Evolutionary conservation across 2,888 invertebrate species (phyloP), one percentile per base, ranked within the genome.

Genomic region (Luffia ferchaultella): DNA sequence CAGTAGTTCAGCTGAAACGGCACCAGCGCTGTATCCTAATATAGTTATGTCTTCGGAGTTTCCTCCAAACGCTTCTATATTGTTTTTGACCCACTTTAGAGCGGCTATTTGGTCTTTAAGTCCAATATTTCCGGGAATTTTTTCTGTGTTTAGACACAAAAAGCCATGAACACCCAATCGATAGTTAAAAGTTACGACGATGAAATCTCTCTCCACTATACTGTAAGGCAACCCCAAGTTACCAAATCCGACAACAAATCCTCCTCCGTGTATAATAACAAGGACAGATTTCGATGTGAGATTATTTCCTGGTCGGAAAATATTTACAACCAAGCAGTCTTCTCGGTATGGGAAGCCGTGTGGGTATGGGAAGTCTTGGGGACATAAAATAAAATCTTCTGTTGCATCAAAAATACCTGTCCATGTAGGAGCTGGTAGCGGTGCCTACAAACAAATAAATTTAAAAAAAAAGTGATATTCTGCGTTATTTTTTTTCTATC

Each of bases 131-230:
- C 51, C 51, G 12, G 51, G 48, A 18, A 46, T 46, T 18, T 43
- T 30, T 18, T 47, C 30, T 12, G 46, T 51, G 2, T 43, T 30
- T 1, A 51, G 44, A 19, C 51, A 51, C 18, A 51, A 20, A n/a
- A 51, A 51, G 2, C 51, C 51, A 5, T 46, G 43, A 2, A 44
- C 48, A n/a, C 51, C 51, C 16, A 51, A 12, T 16, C 51, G 20
- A 45, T 48, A 51, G 42, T 51, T 51, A n/a, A 51, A 16, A n/a
- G 30, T 45, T 0, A 48, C 48, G n/a, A 42, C 42, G 18, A 51
- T 20, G 2, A 51, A 16, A 18, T 45, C 46, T 18, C 18, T 42
- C 16, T 15, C 7, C 3, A 41, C 45, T 2, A 51, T 41, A 18
- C 2, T 15, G 9, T 20, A 15, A 1, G 48, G 51, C 1, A 18